Base-by-base conservation (phyloP, 2,888 invertebrate genomes). In the Apodemia mormo region DNA sequence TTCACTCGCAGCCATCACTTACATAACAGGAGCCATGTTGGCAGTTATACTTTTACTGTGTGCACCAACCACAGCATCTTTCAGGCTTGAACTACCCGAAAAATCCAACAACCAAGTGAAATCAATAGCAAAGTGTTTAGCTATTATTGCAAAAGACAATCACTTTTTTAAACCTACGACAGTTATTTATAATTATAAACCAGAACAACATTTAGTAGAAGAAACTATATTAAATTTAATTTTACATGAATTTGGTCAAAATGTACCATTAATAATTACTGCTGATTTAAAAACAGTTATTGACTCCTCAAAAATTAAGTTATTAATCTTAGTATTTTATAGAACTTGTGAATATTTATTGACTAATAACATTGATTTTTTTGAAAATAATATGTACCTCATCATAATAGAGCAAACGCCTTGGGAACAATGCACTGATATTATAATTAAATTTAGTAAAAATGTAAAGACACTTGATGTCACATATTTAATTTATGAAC, bases 401-500 rank as follows among this genome's bases (percentile, higher is more conserved):
- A 54, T 75, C n/a, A 66, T 76, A 14, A 29, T 73, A 43, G 58
- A 70, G 43, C n/a, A 45, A 45, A 45, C 5, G 6, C 30, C 68
- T 61, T 29, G 30, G n/a, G 37, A 67, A 12, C 29, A n/a, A 9
- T 74, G 74, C 10, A 30, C 68, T 49, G n/a, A 45, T 10, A 9
- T 75, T 45, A 66, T 85, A n/a, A 43, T 76, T 67, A 68, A 71
- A 33, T 76, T 81, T 65, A 79, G 78, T 45, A 69, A 72, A 2
- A 49, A 69, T 3, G 68, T 84, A n/a, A 76, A 78, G 30, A 74
- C 76, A 67, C 75, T 76, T 70, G 82, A 85, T 54, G 76, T 85
- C 0, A 83, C 83, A 7, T 83, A 86, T 72, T 73, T 87, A 0
- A 58, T 81, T 9, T 76, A 74, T 66, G 73, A 80, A 70, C 37